Evolutionary conservation across 1,140 invertebrate genomes (phyloP), one percentile per base, ranked within the genome.

Genomic region (Bombus turneri): DNA sequence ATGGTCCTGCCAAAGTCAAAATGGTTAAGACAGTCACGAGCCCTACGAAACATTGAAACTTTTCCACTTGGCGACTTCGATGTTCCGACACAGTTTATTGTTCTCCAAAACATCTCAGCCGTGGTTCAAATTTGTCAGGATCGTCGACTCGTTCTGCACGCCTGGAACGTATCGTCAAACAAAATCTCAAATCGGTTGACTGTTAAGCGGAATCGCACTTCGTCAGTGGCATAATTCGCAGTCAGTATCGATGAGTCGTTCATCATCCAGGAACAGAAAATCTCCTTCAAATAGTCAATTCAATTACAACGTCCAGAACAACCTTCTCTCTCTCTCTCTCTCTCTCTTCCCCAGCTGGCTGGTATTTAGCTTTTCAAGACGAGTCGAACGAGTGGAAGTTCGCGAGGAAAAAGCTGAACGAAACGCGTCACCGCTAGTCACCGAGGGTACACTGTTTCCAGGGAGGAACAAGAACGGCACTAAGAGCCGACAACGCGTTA

Each of bases 401-500:
- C 71, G n/a, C 25, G 34, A 13, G 22, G 43, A 2, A 25, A 37
- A 74, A 68, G 37, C 15, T 22, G n/a, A 47, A 64, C 43, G 43
- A 71, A 57, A 47, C 37, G 69, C 69, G 41, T 53, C 69, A 22
- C n/a, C 57, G n/a, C 41, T 41, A n/a, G 73, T 34, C 62, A 41
- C 80, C n/a, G 18, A 41, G 25, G 39, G 28, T 41, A 53, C 64
- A 86, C 85, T 77, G 85, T 85, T 73, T 57, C 53, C 77, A 62
- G 53, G 28, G 83, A 62, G 78, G 57, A 68, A 43, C 43, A 47
- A 66, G n/a, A 43, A 39, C 53, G 25, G 28, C 41, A 57, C n/a
- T 2, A 39, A 28, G 37, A 62, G 39, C 12, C 37, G 62, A 43
- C 37, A 34, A 37, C 81, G 53, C 73, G 85, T 77, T 62, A 64